These are phyloP conservation scores for Chalcosyrphus nemorum DNA, from an alignment of 2,888 invertebrate species.

Conservation along the genomic window DNA sequence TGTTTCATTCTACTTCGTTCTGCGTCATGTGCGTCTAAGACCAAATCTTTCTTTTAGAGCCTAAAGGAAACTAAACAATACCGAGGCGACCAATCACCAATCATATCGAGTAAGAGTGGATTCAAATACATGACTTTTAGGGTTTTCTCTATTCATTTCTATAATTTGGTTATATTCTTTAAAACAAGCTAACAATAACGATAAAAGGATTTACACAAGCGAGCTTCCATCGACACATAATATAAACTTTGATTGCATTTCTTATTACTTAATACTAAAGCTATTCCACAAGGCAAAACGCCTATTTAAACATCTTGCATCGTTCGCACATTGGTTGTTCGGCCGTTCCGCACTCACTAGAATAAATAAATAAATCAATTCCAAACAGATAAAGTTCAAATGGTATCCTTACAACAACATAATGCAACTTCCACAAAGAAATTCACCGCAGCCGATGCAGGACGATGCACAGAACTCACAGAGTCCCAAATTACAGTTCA, in stretches of 20 bases:
- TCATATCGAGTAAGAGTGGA: too few species aligned
- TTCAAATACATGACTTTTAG: too few species aligned
- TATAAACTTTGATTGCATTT: slow-evolving; percentile 28
- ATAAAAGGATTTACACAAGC: neutral
- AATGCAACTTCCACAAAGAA: slow-evolving; percentile 72
- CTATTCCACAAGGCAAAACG: neutral
- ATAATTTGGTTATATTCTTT: slow-evolving; percentile 3
- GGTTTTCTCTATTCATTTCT: too few species aligned
- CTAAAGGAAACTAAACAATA: too few species aligned
- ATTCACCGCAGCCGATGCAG: slow-evolving; percentile 67
- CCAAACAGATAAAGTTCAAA: too few species aligned
- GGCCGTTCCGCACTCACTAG: slow-evolving; percentile 69
- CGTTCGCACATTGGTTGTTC: slow-evolving; percentile 70
- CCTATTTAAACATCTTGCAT: slow-evolving; percentile 64
- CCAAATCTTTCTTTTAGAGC: too few species aligned
- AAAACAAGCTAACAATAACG: neutral
- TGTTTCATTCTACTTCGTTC: too few species aligned
- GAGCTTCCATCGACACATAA: neutral
- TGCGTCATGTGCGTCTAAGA: too few species aligned
- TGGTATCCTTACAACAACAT: slow-evolving; percentile 69
- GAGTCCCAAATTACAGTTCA: slow-evolving; percentile 73
- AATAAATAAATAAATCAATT: neutral
- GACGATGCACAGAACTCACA: slow-evolving; percentile 74
- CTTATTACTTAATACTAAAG: neutral
- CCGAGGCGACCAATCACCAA: too few species aligned